Conservation (phyloP, 2,888 invertebrate species). For the Xylota segnis region DNA sequence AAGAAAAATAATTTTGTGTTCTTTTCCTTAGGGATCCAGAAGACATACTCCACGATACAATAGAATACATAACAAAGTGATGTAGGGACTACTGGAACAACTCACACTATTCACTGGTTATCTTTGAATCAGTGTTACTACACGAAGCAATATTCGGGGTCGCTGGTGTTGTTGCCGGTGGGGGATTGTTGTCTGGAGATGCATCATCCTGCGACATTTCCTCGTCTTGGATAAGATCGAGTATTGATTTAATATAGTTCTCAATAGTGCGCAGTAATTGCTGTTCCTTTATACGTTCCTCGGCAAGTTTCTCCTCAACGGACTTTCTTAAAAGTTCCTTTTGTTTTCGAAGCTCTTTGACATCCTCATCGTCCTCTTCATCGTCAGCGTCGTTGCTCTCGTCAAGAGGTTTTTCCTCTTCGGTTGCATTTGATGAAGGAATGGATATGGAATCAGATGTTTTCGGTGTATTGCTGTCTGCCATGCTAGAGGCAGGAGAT, state of each 20-base stretch:
- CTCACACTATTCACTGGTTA: conserved; percentile 59
- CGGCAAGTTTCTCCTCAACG: conserved; percentile 81
- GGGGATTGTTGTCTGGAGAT: conserved; percentile 61
- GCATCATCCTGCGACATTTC: conserved; percentile 77
- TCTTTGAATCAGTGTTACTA: conserved; percentile 55
- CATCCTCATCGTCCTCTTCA: conserved; percentile 77
- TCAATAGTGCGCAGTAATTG: conserved; percentile 83
- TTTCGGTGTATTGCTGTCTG: conserved; percentile 29
- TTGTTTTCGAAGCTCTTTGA: conserved; percentile 63
- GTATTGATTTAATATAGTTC: conserved; percentile 83
- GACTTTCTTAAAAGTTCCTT: conserved; percentile 65
- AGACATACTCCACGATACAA: conserved; percentile 45
- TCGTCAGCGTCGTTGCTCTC: conserved; percentile 78
- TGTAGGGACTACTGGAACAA: conserved; percentile 13
- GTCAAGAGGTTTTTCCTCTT: conserved; percentile 76
- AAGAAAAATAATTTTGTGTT: conserved; percentile 32
- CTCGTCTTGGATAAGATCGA: conserved; percentile 83
- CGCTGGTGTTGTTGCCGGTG: conserved; percentile 64
- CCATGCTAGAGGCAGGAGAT: conserved; percentile 42
- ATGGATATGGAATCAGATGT: conserved; percentile 45
- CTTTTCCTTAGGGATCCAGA: conserved; percentile 16
- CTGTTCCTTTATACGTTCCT: conserved; percentile 82
- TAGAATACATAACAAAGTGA: conserved; percentile 43
- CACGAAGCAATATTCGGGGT: conserved; percentile 58
- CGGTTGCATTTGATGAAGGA: conserved; percentile 46